Percentiles rank a stretch among this genome's conserved stretches.
These are phyloP conservation scores for Malurus splendens DNA, from an alignment of 2,797 vertebrate species.

Conservation along the genomic window DNA sequence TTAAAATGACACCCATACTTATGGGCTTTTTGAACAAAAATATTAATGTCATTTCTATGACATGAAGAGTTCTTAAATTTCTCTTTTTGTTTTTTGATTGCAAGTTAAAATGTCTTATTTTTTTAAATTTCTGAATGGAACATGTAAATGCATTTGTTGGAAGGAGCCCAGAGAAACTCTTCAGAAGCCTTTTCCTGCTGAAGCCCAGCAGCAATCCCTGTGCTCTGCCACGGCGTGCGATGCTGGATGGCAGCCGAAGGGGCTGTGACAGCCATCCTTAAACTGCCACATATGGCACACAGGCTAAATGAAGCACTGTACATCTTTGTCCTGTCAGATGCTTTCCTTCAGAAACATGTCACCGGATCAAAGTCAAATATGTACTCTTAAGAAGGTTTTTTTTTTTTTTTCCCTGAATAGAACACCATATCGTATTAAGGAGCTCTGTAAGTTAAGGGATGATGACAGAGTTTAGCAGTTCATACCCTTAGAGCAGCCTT, in stretches of 20 bases:
- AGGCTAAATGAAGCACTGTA: background rate
- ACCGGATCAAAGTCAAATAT: conserved; percentile 14
- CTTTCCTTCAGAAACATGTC: conserved; percentile 41
- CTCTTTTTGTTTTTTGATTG: background rate
- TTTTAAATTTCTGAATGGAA: background rate
- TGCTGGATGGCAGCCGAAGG: background rate
- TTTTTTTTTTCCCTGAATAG: background rate
- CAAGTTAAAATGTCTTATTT: background rate
- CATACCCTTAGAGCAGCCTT: conserved; percentile 9
- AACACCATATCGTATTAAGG: background rate
- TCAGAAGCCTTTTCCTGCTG: background rate
- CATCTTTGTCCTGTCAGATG: conserved; percentile 30
- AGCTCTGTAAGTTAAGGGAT: conserved; percentile 23
- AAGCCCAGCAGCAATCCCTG: background rate
- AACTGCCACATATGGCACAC: background rate
- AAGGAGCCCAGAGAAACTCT: background rate
- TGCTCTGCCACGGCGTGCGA: accelerated
- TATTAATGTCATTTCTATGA: background rate
- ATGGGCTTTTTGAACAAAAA: background rate
- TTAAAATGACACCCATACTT: background rate
- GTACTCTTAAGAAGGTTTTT: background rate
- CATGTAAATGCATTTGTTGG: background rate
- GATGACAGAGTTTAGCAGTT: conserved; percentile 53
- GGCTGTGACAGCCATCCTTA: background rate
- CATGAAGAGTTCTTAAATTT: background rate